Conservation (phyloP, 2,888 invertebrate genomes). For the Mythimna loreyi region DNA sequence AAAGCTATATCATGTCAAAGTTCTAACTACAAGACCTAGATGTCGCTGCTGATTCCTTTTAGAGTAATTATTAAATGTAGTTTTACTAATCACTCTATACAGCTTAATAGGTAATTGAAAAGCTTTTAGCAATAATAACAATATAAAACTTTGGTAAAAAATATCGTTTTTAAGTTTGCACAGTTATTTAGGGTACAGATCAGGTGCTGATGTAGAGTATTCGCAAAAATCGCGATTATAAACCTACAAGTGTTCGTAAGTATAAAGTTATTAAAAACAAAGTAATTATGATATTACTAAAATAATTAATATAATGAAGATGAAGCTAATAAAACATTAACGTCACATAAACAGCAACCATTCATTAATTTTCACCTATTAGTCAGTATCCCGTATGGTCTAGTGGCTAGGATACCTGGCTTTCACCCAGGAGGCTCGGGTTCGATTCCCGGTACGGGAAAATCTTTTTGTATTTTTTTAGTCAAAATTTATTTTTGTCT, state of each 20-base stretch:
- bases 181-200: too few species aligned
- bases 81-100: too few species aligned
- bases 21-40: slow-evolving; percentile 4
- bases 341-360: too few species aligned
- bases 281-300: too few species aligned
- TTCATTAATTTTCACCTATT: fast-evolving
- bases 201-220: too few species aligned
- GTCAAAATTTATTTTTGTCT: background rate
- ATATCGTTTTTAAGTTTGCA: background rate
- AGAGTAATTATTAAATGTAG: background rate
- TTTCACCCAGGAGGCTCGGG: slow-evolving; percentile 94
- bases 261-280: too few species aligned
- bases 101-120: background rate
- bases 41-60: slow-evolving; percentile 3
- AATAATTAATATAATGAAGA: too few species aligned
- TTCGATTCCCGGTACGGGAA: slow-evolving; percentile 94
- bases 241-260: too few species aligned
- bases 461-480: slow-evolving; percentile 27
- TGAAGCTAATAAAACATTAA: too few species aligned
- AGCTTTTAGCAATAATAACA: background rate
- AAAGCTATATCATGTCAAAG: background rate
- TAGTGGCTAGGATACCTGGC: slow-evolving; percentile 94
- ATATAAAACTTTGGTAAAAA: background rate
- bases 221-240: too few species aligned
- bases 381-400: slow-evolving; percentile 90